phyloP scores from a whole-genome alignment of 2,888 invertebrate species.

The Diadegma fenestrale region DNA sequence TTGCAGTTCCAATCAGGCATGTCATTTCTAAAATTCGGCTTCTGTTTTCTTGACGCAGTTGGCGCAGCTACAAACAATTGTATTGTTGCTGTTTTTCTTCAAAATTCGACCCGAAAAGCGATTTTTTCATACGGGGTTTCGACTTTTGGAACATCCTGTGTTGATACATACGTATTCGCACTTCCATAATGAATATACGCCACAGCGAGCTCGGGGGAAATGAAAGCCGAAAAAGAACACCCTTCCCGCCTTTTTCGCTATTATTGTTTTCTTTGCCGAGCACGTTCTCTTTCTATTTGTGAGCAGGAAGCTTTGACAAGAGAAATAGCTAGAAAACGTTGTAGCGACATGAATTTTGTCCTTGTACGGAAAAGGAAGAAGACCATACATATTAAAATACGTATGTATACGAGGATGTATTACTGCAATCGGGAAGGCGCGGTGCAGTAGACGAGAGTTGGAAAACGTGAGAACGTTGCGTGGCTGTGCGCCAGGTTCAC shows the following conservation, averaged over 20 bases:
- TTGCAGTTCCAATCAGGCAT: too few relatives aligned
- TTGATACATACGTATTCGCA: conserved; percentile 4
- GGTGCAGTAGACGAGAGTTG: conserved; percentile 8
- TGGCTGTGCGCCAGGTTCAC: conserved; percentile 52
- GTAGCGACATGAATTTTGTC: conserved; percentile 49
- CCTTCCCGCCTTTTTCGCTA: conserved; percentile 3
- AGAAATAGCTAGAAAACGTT: conserved; percentile 29
- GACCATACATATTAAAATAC: neutral
- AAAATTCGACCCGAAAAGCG: too few relatives aligned
- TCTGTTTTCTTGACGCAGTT: too few relatives aligned
- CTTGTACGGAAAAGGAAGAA: conserved; percentile 18
- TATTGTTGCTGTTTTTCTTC: too few relatives aligned
- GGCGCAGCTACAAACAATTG: too few relatives aligned
- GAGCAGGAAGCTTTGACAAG: conserved; percentile 52
- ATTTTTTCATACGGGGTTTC: neutral
- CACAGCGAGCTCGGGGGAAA: conserved; percentile 14
- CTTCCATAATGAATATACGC: conserved; percentile 48
- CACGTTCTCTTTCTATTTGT: conserved; percentile 17
- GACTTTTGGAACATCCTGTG: neutral
- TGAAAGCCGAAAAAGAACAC: conserved; percentile 43
- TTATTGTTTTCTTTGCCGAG: conserved; percentile 20
- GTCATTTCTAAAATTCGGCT: too few relatives aligned
- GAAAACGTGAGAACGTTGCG: conserved; percentile 29
- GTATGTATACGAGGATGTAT: conserved; percentile 32
- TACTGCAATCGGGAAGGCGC: conserved; percentile 31